Conservation (phyloP, 2,113 vertebrate genomes). For the Ageneiosus marmoratus region DNA sequence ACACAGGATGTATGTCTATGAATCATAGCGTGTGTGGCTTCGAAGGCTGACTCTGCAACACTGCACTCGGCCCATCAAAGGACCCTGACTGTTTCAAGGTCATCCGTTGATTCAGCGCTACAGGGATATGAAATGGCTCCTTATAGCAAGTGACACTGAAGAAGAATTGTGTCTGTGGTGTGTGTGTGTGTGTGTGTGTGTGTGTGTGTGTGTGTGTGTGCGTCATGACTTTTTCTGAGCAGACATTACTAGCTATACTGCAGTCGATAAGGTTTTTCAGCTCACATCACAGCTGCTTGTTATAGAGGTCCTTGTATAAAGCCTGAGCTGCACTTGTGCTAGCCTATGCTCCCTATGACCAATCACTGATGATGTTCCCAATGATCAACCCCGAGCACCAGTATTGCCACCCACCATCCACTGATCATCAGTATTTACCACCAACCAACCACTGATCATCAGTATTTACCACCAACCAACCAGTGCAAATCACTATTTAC, state of each 20-base stretch:
- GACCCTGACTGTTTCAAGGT: slow-evolving; percentile 50
- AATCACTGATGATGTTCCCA: background rate
- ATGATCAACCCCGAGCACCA: background rate
- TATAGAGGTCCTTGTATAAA: background rate
- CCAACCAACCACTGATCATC: too few species aligned
- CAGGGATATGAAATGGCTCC: slow-evolving; percentile 24
- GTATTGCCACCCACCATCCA: background rate
- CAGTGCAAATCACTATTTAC: background rate
- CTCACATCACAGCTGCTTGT: background rate
- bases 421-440: background rate
- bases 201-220: slow-evolving; percentile 19
- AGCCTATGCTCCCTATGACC: background rate
- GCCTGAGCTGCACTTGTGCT: background rate
- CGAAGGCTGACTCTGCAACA: slow-evolving; percentile 49
- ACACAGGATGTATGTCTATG: slow-evolving; percentile 14
- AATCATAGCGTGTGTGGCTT: background rate
- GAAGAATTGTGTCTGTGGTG: background rate
- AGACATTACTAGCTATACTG: background rate
- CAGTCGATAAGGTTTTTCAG: background rate
- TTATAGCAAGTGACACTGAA: slow-evolving; percentile 40
- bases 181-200: slow-evolving; percentile 20
- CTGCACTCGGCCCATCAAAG: slow-evolving; percentile 47
- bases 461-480: background rate
- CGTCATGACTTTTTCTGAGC: background rate
- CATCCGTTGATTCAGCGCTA: slow-evolving; percentile 50